These are phyloP conservation scores for Neotoxoptera formosana DNA, from an alignment of 1,140 invertebrate species.

Conservation along the genomic window DNA sequence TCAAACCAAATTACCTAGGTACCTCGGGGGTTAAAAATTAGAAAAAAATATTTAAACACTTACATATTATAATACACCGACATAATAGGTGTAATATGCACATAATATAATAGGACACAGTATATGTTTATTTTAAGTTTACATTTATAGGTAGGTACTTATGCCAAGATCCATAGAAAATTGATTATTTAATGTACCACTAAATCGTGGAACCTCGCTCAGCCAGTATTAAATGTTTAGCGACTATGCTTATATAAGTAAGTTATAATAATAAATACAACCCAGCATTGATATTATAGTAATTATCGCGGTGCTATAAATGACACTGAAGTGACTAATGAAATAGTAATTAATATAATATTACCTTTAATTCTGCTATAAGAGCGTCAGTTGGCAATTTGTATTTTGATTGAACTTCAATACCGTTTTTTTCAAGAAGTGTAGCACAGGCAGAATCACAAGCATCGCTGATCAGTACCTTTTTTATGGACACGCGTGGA, in stretches of 20 bases:
- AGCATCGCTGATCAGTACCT: slow-evolving; percentile 90
- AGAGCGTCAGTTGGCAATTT: slow-evolving; percentile 86
- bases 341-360: background rate
- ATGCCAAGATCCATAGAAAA: background rate
- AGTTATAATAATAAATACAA: too few species aligned
- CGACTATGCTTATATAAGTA: too few species aligned
- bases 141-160: too few species aligned
- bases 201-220: too few species aligned
- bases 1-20: background rate
- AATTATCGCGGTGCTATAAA: background rate
- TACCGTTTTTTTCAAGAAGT: slow-evolving; percentile 77
- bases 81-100: background rate
- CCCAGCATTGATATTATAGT: background rate
- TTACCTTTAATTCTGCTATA: slow-evolving; percentile 84
- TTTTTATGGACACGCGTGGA: slow-evolving; percentile 63
- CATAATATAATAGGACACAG: background rate
- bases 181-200: background rate
- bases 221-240: background rate
- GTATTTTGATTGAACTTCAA: slow-evolving; percentile 81
- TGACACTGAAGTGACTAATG: too few species aligned
- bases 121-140: background rate
- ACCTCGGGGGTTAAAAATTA: background rate
- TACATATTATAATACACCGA: background rate
- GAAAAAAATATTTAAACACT: background rate
- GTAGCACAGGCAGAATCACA: slow-evolving; percentile 86